A percentile compares a stretch with the other conserved stretches of the same genome.
phyloP scores from a whole-genome alignment of 2,113 vertebrate species.

The Scatophagus argus region DNA sequence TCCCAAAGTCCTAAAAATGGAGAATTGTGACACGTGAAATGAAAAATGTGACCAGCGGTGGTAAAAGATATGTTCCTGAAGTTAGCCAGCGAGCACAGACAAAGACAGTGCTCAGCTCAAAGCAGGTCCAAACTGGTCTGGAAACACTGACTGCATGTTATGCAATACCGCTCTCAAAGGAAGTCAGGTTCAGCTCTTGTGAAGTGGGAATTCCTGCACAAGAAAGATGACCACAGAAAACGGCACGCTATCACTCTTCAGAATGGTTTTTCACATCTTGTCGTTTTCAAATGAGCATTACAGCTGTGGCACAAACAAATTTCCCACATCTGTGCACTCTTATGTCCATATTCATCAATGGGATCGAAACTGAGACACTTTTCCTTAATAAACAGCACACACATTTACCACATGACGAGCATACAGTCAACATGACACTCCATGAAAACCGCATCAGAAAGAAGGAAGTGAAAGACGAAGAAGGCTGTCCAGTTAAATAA shows the following conservation, averaged over 20 bases:
- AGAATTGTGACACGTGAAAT: background rate
- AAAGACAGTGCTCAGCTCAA: slow-evolving; percentile 1
- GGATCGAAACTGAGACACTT: slow-evolving; percentile 14
- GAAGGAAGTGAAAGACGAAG: too few species aligned
- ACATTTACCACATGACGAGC: background rate
- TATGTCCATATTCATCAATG: background rate
- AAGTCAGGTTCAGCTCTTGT: slow-evolving; percentile 23
- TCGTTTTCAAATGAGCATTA: background rate
- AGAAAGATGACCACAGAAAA: slow-evolving; percentile 22
- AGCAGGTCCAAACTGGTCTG: slow-evolving; percentile 8
- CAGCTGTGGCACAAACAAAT: slow-evolving; percentile 12
- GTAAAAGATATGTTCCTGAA: background rate
- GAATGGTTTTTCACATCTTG: background rate
- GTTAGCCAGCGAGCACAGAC: background rate
- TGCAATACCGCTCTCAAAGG: slow-evolving; percentile 20
- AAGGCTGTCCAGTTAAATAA: background rate
- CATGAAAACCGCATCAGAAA: background rate
- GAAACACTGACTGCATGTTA: slow-evolving; percentile 9
- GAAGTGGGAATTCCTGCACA: slow-evolving; percentile 31
- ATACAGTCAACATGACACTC: background rate
- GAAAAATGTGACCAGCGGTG: background rate
- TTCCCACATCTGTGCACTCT: slow-evolving; percentile 23
- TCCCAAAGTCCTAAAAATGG: background rate
- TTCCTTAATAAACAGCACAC: background rate
- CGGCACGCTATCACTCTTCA: background rate